Conservation (phyloP, 92 coral and sea anemone species). For the Pocillopora meandrina region DNA sequence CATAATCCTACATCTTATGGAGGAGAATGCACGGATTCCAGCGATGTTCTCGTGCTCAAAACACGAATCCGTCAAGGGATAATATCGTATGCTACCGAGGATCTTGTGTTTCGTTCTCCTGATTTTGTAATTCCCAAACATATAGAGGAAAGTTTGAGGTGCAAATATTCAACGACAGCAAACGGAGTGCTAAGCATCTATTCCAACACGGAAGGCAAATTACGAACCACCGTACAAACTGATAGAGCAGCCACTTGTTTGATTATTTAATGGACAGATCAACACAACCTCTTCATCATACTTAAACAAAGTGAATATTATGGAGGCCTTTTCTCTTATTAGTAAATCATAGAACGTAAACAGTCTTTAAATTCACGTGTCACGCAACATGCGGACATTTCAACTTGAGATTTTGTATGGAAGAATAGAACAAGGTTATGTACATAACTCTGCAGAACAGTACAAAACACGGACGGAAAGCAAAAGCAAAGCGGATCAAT, state of each 20-base stretch:
- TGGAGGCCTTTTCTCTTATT: background rate
- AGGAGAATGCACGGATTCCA: background rate
- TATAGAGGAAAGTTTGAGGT: background rate
- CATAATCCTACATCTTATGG: too few species aligned
- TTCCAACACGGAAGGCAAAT: slow-evolving; percentile 6
- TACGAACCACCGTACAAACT: background rate
- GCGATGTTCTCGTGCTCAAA: background rate
- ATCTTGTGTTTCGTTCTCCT: background rate
- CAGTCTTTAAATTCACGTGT: too few species aligned
- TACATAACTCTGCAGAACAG: too few species aligned
- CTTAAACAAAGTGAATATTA: background rate
- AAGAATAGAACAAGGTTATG: too few species aligned
- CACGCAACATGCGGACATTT: too few species aligned
- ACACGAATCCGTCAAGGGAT: background rate
- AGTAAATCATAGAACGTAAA: too few species aligned
- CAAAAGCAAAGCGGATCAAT: too few species aligned
- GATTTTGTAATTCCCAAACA: background rate
- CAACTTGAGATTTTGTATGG: too few species aligned
- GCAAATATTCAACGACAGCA: background rate
- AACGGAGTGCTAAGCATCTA: background rate
- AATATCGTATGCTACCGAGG: background rate
- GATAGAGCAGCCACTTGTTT: background rate
- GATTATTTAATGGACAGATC: background rate
- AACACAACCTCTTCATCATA: background rate
- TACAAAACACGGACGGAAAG: too few species aligned